Evolutionary conservation across 2,113 vertebrate species (phyloP).

Genomic region (Phrynosoma platyrhinos): DNA sequence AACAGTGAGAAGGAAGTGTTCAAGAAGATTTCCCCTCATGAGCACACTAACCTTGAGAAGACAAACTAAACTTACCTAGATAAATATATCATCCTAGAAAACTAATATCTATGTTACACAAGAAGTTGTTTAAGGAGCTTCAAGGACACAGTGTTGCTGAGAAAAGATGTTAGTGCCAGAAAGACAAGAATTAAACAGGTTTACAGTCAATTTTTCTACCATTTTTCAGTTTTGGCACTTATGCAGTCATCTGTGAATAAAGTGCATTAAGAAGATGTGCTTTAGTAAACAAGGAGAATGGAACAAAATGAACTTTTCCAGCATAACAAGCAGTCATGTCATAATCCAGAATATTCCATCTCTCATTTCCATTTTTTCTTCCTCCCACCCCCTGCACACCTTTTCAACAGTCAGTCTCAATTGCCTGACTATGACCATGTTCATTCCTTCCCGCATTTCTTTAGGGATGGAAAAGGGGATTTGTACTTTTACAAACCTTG

Average conservation of each 20-base stretch:
- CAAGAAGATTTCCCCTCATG: conserved; percentile 8
- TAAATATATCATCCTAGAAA: conserved; percentile 33
- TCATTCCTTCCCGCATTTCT: not conserved
- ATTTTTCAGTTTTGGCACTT: not conserved
- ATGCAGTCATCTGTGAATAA: not conserved
- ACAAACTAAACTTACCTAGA: not conserved
- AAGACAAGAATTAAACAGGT: conserved; percentile 11
- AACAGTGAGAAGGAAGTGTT: not conserved
- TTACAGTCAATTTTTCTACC: conserved; percentile 12
- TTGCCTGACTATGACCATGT: not conserved
- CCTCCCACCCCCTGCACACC: not conserved
- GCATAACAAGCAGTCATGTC: not conserved
- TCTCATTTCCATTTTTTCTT: not conserved
- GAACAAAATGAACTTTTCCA: not conserved
- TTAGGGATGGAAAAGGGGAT: rapidly evolving
- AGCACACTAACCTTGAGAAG: conserved; percentile 17
- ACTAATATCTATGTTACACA: not conserved
- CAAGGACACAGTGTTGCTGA: conserved; percentile 43
- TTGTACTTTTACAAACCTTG: not conserved
- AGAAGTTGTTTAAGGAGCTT: conserved; percentile 26
- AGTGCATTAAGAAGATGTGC: conserved; percentile 18
- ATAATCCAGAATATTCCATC: not conserved
- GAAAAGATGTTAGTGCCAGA: conserved; percentile 27
- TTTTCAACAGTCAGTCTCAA: too few species aligned
- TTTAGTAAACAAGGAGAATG: not conserved